Conservation (phyloP, 2,113 vertebrate genomes). For the Nannobrachium achirus region DNA sequence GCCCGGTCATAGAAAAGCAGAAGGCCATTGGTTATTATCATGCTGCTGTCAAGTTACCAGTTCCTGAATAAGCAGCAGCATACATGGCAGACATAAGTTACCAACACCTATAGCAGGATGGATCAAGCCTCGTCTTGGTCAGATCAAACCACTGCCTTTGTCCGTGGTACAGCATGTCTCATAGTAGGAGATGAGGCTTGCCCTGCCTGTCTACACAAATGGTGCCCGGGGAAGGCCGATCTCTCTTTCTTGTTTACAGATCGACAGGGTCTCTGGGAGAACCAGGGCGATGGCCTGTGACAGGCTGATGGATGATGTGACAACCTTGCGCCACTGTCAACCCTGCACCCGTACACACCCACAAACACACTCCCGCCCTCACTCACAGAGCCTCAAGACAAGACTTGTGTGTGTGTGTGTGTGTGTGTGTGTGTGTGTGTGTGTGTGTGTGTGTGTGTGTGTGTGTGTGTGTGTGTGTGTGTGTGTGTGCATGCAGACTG, state of each 20-base stretch:
- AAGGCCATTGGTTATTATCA: no score
- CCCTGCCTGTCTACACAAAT: constrained; percentile 25
- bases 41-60: no score
- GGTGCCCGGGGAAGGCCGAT: constrained; percentile 32
- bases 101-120: constrained; percentile 41
- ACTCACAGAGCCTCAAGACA: no score
- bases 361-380: constrained; percentile 16
- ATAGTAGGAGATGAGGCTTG: constrained; percentile 12
- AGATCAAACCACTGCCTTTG: no score
- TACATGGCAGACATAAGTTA: constrained; percentile 41
- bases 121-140: constrained; percentile 34
- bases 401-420: background rate
- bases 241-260: constrained; percentile 69
- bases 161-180: constrained; percentile 27
- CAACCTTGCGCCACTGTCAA: constrained; percentile 60
- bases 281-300: constrained; percentile 55
- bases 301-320: constrained; percentile 75
- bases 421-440: no score
- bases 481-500: no score
- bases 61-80: constrained; percentile 11
- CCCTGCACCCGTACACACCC: constrained; percentile 22
- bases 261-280: no score
- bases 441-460: no score
- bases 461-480: no score
- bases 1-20: no score